Evolutionary conservation across 2,888 invertebrate species (phyloP), one percentile per base, ranked within the genome.

Genomic region (Torymus tubicola): DNA sequence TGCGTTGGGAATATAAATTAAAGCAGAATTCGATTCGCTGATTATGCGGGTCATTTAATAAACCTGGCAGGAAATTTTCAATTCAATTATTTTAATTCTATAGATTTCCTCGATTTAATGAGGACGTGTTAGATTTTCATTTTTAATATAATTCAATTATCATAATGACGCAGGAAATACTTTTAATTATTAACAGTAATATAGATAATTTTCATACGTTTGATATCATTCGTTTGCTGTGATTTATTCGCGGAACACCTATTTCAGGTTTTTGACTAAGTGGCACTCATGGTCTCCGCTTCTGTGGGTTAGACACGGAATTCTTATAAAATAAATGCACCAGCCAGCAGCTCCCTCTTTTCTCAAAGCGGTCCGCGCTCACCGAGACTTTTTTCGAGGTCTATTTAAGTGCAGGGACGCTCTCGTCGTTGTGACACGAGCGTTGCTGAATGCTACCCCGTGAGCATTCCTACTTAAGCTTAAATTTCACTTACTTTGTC

Each of bases 271-370:
- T 42, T n/a, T 68, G 21, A 21, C 55, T 52, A 18, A 18, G 53
- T 5, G 18, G 10, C 52, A 24, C 31, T 31, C 53, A 10, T 58
- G 31, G 58, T 64, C 57, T 75, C 68, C 68, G 63, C 76, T 81
- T 76, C 69, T 64, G 63, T 31, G 72, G 76, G 79, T 81, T 81
- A 81, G 73, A 60, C 71, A 73, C 82, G 82, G 81, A 64, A 80
- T 81, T 71, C 68, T 73, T 77, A 77, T 81, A 81, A 79, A 83
- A 83, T 76, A 79, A 81, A 79, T 65, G 78, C 64, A 21, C 8
- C 14, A 12, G 21, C 64, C 64, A 3, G 16, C 64, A 3, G 16
- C 52, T 55, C 42, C 31, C 76, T 68, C 69, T 60, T 55, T 21
- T 53, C 76, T 68, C 69, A 61, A 67, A 58, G 74, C 61, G 42